Percentiles rank a stretch among this genome's conserved stretches.
Conservation (phyloP, 2,797 vertebrate genomes). For the Sebastes minor region DNA sequence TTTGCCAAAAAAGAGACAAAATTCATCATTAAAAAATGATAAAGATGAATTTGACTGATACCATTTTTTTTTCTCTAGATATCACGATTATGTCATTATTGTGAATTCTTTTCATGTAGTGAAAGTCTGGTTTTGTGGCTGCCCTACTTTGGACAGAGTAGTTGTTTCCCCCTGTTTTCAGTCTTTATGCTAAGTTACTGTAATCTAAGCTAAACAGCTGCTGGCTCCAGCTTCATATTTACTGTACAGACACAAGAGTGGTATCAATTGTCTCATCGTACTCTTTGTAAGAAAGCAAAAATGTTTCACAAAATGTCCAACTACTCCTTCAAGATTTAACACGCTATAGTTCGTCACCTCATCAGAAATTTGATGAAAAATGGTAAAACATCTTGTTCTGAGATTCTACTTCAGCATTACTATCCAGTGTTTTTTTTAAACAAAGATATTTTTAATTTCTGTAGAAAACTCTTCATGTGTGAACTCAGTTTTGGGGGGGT, state of each 20-base stretch:
- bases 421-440: neutral
- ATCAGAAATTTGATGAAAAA: neutral
- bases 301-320: no score
- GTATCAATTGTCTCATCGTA: neutral
- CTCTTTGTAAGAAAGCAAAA: neutral
- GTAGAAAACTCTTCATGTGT: neutral
- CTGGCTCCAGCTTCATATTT: no score
- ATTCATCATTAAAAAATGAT: neutral
- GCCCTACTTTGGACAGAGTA: no score
- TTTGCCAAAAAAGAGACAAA: neutral
- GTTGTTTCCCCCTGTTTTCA: no score
- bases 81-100: no score
- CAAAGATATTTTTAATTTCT: neutral
- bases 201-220: no score
- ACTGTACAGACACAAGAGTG: no score
- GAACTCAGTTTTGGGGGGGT: neutral
- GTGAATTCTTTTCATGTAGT: no score
- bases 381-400: neutral
- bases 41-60: no score
- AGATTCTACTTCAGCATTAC: neutral
- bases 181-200: no score
- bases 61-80: neutral
- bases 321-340: neutral
- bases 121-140: no score
- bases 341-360: neutral